Conservation (phyloP, 2,888 invertebrate species). For the Prosopocoilus inquinatus region DNA sequence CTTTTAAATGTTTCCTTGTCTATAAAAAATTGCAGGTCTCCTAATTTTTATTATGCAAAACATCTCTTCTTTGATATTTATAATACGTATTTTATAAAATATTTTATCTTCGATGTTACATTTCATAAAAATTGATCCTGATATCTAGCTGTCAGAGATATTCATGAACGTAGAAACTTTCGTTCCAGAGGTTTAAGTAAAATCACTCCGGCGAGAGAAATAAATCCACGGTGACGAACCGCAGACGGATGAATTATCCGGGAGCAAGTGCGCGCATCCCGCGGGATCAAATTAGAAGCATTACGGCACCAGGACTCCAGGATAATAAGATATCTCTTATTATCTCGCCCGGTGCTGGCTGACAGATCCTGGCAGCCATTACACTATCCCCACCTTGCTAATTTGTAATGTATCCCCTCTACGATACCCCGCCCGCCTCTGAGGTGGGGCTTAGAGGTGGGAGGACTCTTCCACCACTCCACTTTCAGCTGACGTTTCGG, state of each 20-base stretch:
- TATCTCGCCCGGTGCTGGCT: constrained; percentile 45
- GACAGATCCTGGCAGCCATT: constrained; percentile 49
- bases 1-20: too few relatives aligned
- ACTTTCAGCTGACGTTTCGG: not conserved
- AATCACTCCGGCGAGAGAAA: not conserved
- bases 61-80: too few relatives aligned
- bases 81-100: too few relatives aligned
- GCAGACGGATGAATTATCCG: constrained; percentile 14
- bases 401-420: constrained; percentile 41
- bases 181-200: not conserved
- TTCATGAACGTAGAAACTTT: too few relatives aligned
- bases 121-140: too few relatives aligned
- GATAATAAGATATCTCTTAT: constrained; percentile 50
- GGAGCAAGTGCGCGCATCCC: constrained; percentile 30
- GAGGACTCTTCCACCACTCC: constrained; percentile 9
- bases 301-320: constrained; percentile 46
- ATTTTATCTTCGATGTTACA: too few relatives aligned
- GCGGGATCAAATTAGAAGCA: constrained; percentile 50
- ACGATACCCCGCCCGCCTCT: constrained; percentile 24
- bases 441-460: constrained; percentile 12
- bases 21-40: too few relatives aligned
- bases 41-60: too few relatives aligned
- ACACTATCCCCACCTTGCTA: constrained; percentile 44
- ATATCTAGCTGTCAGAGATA: too few relatives aligned
- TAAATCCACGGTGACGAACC: constrained; percentile 19